phyloP scores from a whole-genome alignment of 2,888 invertebrate genomes.

The Dryocosmus kuriphilus region DNA sequence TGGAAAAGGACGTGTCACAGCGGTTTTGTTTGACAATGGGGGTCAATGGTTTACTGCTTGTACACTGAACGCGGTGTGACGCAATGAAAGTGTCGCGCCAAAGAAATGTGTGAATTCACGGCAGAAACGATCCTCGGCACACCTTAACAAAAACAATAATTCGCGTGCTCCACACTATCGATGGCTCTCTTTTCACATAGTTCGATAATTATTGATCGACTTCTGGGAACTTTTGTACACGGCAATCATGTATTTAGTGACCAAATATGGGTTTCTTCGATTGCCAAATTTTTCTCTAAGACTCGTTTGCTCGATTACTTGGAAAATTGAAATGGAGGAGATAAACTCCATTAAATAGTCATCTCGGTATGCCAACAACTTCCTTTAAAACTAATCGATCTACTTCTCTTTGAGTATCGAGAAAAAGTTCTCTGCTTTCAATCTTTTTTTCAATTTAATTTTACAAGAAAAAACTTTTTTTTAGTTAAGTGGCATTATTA shows the following conservation, averaged over 20 bases:
- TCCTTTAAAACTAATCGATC: slow-evolving; percentile 2
- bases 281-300: slow-evolving; percentile 2
- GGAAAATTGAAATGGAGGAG: background rate
- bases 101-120: slow-evolving; percentile 35
- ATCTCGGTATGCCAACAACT: slow-evolving; percentile 7
- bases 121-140: slow-evolving; percentile 3
- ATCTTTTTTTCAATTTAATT: background rate
- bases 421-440: background rate
- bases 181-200: slow-evolving; percentile 9
- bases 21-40: slow-evolving; percentile 36
- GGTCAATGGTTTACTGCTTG: slow-evolving; percentile 34
- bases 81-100: slow-evolving; percentile 31
- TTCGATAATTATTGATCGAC: slow-evolving; percentile 8
- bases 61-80: slow-evolving; percentile 11
- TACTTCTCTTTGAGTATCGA: background rate
- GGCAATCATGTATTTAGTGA: background rate
- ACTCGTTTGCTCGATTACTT: background rate
- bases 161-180: background rate
- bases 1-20: slow-evolving; percentile 20
- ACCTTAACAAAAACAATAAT: slow-evolving; percentile 17
- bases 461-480: too few relatives aligned
- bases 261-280: background rate
- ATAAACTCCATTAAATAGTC: slow-evolving; percentile 4
- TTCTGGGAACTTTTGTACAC: background rate
- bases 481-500: too few relatives aligned